phyloP scores from a whole-genome alignment of 2,797 vertebrate species.

The Poeciliopsis paucimaculata region DNA sequence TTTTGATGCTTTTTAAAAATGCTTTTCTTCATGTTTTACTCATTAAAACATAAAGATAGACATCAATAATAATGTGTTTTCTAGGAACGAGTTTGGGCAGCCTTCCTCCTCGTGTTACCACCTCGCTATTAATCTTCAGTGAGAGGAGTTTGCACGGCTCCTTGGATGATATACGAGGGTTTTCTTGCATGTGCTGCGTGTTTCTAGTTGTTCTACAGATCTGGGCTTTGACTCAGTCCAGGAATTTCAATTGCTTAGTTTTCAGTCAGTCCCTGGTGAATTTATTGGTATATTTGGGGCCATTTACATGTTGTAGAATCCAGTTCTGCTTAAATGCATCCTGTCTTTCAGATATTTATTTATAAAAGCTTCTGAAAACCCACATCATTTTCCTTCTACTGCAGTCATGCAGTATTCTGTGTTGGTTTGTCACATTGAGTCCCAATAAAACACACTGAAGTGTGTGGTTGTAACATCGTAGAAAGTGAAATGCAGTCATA shows the following conservation, averaged over 20 bases:
- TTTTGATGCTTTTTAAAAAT: neutral
- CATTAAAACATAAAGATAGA: neutral
- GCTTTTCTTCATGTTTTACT: neutral
- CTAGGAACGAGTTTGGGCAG: neutral
- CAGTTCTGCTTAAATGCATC: neutral
- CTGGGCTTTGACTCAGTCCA: neutral
- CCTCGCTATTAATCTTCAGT: neutral
- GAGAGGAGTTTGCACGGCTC: neutral
- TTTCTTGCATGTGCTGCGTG: neutral
- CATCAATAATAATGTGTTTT: neutral
- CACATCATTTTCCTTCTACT: neutral
- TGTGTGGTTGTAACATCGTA: neutral
- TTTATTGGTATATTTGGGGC: neutral
- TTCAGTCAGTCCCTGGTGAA: neutral
- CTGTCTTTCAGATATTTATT: neutral
- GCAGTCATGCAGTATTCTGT: neutral
- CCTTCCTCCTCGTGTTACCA: neutral
- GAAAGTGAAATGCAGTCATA: neutral
- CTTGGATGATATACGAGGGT: neutral
- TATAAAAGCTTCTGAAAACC: neutral
- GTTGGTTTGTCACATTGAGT: neutral
- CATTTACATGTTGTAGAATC: neutral
- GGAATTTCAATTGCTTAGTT: neutral
- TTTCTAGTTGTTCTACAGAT: neutral
- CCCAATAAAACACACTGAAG: neutral